Conservation (phyloP, 2,113 vertebrate species). For the Chroicocephalus ridibundus region DNA sequence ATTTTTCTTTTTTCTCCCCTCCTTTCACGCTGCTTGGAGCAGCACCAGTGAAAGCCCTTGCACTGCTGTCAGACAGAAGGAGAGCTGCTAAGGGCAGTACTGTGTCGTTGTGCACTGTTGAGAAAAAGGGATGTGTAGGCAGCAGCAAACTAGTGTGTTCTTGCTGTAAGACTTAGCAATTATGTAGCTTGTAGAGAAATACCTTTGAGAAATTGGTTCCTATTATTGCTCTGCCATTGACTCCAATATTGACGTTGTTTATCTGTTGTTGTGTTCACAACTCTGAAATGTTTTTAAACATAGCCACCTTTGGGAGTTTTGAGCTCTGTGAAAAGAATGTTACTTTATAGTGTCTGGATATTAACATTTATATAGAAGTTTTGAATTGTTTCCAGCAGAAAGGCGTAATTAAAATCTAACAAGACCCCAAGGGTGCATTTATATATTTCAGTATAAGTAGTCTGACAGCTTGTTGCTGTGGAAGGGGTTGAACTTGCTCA, state of each 20-base stretch:
- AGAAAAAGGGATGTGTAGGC: background rate
- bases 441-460: background rate
- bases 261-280: background rate
- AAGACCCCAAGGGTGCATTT: background rate
- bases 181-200: background rate
- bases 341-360: background rate
- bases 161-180: background rate
- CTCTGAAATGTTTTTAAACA: background rate
- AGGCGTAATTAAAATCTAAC: background rate
- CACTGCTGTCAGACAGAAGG: background rate
- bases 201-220: background rate
- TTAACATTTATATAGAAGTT: slow-evolving; percentile 3
- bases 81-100: background rate
- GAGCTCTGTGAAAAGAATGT: background rate
- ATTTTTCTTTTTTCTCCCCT: background rate
- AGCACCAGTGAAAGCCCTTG: accelerated
- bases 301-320: background rate
- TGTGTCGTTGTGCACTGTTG: background rate
- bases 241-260: background rate
- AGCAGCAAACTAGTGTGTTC: background rate
- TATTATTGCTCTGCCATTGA: background rate
- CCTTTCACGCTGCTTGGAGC: background rate
- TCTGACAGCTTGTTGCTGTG: background rate
- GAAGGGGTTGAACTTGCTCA: background rate
- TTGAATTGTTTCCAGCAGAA: slow-evolving; percentile 13